Conservation (phyloP, 2,113 vertebrate species). For the Azemiops feae region DNA sequence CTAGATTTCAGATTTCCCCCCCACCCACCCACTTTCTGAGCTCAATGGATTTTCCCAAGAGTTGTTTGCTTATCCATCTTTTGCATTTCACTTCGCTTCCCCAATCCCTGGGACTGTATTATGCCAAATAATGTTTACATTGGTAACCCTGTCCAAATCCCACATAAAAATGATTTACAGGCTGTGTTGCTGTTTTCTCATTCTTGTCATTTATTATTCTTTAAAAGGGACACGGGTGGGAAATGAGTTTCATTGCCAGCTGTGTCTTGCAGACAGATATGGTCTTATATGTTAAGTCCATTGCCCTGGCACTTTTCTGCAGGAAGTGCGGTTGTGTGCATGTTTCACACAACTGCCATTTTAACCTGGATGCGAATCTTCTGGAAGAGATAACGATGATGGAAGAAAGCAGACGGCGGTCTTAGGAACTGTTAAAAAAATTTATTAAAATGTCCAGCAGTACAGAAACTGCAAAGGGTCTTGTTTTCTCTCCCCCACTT, state of each 20-base stretch:
- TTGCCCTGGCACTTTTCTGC: background rate
- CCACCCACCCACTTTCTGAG: background rate
- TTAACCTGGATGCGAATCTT: too few relatives aligned
- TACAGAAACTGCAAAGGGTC: conserved; percentile 71
- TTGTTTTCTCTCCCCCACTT: background rate
- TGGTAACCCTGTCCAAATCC: background rate
- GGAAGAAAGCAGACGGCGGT: background rate
- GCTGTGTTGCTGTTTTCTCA: background rate
- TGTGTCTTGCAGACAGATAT: background rate
- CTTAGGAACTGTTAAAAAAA: conserved; percentile 73
- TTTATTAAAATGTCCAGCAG: conserved; percentile 80
- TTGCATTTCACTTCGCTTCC: background rate
- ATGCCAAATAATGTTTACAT: background rate
- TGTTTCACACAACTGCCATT: too few relatives aligned
- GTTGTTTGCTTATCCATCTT: background rate
- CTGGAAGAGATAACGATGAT: background rate
- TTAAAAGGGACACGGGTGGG: background rate
- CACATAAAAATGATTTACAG: background rate
- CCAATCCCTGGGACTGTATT: background rate
- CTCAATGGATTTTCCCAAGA: too few relatives aligned
- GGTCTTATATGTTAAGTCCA: background rate
- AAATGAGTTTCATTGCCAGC: background rate
- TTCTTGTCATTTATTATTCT: background rate
- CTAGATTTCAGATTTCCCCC: background rate
- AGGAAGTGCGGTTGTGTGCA: background rate